Percentiles rank a stretch among this genome's conserved stretches.
Conservation (phyloP, 1,140 invertebrate genomes). For the roundworm (Caenorhabditis elegans) region DNA sequence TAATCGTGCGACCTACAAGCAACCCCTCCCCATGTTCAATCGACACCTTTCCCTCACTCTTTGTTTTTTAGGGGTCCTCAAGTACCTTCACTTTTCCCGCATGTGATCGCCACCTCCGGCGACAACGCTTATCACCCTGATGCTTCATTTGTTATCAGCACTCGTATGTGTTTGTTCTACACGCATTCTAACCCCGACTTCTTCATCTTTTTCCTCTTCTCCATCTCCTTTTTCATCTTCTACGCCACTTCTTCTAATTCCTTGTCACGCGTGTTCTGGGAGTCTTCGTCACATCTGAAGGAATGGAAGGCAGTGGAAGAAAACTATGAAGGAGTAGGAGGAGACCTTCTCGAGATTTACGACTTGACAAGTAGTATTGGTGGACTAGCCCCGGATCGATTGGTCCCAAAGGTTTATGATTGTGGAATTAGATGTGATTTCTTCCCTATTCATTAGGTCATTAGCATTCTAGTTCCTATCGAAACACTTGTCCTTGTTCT, state of each 20-base stretch:
- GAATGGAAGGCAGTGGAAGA: constrained; percentile 7
- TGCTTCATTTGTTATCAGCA: constrained; percentile 24
- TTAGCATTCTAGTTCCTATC: neutral
- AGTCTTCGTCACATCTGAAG: constrained; percentile 24
- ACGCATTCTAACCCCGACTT: constrained; percentile 26
- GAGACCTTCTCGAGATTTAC: constrained; percentile 29
- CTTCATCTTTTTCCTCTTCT: constrained; percentile 19
- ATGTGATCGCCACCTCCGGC: constrained; percentile 14
- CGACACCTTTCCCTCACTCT: constrained; percentile 5
- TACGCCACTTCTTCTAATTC: constrained; percentile 6
- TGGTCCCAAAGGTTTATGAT: neutral
- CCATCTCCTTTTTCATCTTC: constrained; percentile 12
- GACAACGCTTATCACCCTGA: constrained; percentile 23
- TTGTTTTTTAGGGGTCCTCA: constrained; percentile 4
- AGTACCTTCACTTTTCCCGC: neutral
- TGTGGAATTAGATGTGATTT: neutral
- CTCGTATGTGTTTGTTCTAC: constrained; percentile 23
- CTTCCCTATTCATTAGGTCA: neutral
- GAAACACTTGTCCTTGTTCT: constrained; percentile 12
- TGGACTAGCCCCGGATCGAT: neutral
- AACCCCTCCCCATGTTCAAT: neutral
- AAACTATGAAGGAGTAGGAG: neutral
- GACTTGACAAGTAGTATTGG: constrained; percentile 19
- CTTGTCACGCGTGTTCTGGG: constrained; percentile 17
- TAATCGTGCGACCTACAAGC: constrained; percentile 30